Evolutionary conservation across 2,888 invertebrate species (phyloP).

Genomic region (Gastracanthus pulcherrimus): DNA sequence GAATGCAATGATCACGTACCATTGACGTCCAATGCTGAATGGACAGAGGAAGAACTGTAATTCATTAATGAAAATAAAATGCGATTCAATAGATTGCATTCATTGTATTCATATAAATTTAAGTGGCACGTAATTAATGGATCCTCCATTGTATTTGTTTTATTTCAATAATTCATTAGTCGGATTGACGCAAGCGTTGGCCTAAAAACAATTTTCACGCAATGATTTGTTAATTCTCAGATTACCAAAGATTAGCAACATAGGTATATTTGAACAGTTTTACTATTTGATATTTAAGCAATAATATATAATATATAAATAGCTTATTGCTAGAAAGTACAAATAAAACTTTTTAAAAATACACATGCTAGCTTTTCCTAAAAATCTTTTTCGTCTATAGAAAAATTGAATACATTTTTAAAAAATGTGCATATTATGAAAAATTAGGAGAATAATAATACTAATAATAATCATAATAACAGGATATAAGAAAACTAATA

Average conservation of each 20-base stretch:
- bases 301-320: too few species aligned
- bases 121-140: constrained; percentile 26
- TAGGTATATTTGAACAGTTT: not conserved
- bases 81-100: constrained; percentile 14
- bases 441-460: too few species aligned
- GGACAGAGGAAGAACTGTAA: constrained; percentile 24
- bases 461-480: too few species aligned
- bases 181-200: not conserved
- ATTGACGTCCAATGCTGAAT: not conserved
- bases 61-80: constrained; percentile 8
- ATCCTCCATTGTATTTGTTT: constrained; percentile 36
- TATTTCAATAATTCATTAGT: constrained; percentile 43
- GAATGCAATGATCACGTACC: not conserved
- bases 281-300: too few species aligned
- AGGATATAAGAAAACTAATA: too few species aligned
- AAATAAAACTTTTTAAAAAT: too few species aligned
- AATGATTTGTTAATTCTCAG: not conserved
- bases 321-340: too few species aligned
- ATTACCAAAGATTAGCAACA: not conserved
- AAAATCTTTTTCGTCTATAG: too few species aligned
- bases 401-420: too few species aligned
- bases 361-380: too few species aligned
- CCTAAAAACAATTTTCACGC: constrained; percentile 5
- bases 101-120: constrained; percentile 26
- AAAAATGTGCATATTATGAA: too few species aligned